These are phyloP conservation scores for Eilema depressum DNA, from an alignment of 2,888 invertebrate genomes.

Conservation along the genomic window DNA sequence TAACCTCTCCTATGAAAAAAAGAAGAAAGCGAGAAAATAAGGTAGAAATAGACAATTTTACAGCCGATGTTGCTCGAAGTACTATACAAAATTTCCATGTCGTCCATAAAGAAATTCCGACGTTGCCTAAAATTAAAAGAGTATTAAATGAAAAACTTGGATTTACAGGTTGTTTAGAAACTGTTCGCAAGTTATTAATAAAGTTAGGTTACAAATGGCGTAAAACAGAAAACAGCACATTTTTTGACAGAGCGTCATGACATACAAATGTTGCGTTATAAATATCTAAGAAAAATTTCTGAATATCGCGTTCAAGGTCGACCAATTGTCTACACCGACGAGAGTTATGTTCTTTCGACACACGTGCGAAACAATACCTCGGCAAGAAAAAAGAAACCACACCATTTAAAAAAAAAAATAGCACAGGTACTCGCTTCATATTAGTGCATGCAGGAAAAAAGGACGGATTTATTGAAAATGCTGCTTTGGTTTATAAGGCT, in stretches of 20 bases:
- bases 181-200: slow-evolving; percentile 8
- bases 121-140: not conserved
- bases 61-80: slow-evolving; percentile 29
- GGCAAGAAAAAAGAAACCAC: slow-evolving; percentile 27
- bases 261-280: slow-evolving; percentile 34
- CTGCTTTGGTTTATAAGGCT: slow-evolving; percentile 43
- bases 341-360: slow-evolving; percentile 37
- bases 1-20: slow-evolving; percentile 20
- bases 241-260: slow-evolving; percentile 4
- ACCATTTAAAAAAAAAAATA: slow-evolving; percentile 35
- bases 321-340: slow-evolving; percentile 46
- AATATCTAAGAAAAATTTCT: slow-evolving; percentile 36
- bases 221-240: slow-evolving; percentile 6
- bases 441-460: slow-evolving; percentile 46
- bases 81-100: slow-evolving; percentile 31
- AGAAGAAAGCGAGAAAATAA: slow-evolving; percentile 24
- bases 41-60: slow-evolving; percentile 27
- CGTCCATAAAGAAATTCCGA: slow-evolving; percentile 15
- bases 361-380: slow-evolving; percentile 36
- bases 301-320: slow-evolving; percentile 36
- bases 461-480: slow-evolving; percentile 47
- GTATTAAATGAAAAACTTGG: not conserved
- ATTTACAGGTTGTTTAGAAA: slow-evolving; percentile 9
- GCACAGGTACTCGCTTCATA: slow-evolving; percentile 39
- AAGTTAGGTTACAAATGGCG: slow-evolving; percentile 19